phyloP scores from a whole-genome alignment of 2,797 vertebrate species.

The Arctocebus calabarensis region DNA sequence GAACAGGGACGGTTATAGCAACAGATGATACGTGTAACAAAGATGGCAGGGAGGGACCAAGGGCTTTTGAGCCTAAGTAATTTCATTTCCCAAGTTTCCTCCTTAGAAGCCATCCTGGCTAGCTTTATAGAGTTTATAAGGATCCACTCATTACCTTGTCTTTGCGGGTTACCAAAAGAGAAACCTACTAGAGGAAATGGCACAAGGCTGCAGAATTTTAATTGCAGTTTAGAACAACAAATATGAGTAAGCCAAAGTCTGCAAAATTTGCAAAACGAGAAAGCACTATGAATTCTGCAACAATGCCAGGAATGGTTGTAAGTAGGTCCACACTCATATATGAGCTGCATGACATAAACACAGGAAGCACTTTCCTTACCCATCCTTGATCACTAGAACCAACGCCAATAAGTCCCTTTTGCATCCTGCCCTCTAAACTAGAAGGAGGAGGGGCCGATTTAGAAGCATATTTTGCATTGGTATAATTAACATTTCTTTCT shows the following conservation, averaged over 20 bases:
- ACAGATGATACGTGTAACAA: neutral
- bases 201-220: constrained; percentile 67
- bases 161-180: constrained; percentile 51
- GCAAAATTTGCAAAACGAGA: constrained; percentile 60
- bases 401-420: neutral
- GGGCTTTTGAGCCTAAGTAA: neutral
- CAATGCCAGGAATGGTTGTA: neutral
- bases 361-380: neutral
- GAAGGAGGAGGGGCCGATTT: neutral
- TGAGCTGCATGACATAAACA: neutral
- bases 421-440: neutral
- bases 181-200: constrained; percentile 27
- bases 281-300: constrained; percentile 63
- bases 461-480: neutral
- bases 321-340: neutral
- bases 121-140: neutral
- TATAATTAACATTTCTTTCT: constrained; percentile 57
- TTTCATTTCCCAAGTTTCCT: neutral
- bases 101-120: neutral
- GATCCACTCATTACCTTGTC: neutral
- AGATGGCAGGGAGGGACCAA: neutral
- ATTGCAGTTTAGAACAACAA: constrained; percentile 64
- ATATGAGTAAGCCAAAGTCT: constrained; percentile 63
- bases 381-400: neutral
- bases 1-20: neutral